A percentile compares a stretch with the other conserved stretches of the same genome.
These are phyloP conservation scores for Holothuria glaberrima DNA, from an alignment of 35 echinoderm and acorn worm genomes.

Conservation along the genomic window DNA sequence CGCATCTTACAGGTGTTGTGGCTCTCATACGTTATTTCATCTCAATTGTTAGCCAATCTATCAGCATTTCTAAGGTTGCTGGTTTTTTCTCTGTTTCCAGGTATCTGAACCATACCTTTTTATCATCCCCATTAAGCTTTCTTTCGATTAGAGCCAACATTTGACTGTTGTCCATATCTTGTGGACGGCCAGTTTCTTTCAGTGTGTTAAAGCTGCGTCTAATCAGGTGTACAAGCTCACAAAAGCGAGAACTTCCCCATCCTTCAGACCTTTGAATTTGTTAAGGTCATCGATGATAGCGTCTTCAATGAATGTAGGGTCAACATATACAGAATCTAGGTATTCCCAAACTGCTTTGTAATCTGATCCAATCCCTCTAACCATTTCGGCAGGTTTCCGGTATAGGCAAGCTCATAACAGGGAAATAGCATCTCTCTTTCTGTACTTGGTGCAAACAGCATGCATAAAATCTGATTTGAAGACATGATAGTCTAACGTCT, in stretches of 20 bases:
- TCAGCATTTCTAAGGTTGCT: too few species aligned
- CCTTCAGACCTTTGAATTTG: too few species aligned
- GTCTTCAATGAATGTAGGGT: constrained; percentile 68
- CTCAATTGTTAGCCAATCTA: too few species aligned
- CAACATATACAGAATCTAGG: constrained; percentile 69
- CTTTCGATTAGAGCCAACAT: too few species aligned
- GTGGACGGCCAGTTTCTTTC: constrained; percentile 51
- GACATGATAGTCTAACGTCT: too few species aligned
- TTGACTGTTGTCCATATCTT: constrained; percentile 58
- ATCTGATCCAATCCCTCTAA: constrained; percentile 63
- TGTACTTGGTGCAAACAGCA: constrained; percentile 20
- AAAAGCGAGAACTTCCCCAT: constrained; percentile 59
- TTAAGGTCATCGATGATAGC: constrained; percentile 65
- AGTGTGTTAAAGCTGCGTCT: constrained; percentile 74
- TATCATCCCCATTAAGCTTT: constrained; percentile 38
- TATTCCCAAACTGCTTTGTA: constrained; percentile 74
- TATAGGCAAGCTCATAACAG: constrained; percentile 56
- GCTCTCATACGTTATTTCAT: too few species aligned
- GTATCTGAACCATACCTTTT: too few species aligned
- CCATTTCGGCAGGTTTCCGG: constrained; percentile 61
- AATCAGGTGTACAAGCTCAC: constrained; percentile 66
- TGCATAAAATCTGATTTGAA: too few species aligned
- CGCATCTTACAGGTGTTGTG: too few species aligned
- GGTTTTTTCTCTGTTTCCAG: too few species aligned
- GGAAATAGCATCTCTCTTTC: constrained; percentile 61